Evolutionary conservation across 2,113 vertebrate species (phyloP).

Genomic region (Cyphomyrus plagiostoma): DNA sequence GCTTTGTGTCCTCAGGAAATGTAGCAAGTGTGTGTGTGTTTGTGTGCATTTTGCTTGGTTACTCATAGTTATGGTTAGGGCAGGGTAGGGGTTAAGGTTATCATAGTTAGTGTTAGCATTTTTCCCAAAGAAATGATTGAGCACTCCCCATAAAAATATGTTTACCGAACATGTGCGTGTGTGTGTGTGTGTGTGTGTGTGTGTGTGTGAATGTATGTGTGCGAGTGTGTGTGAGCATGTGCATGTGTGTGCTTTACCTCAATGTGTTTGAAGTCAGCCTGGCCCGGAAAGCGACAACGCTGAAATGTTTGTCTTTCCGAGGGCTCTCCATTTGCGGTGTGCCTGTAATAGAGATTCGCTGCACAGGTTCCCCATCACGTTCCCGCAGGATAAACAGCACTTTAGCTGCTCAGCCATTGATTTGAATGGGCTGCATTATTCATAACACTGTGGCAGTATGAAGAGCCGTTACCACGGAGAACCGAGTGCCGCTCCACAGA

Average conservation of each 20-base stretch:
- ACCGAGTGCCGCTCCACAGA: background rate
- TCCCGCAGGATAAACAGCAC: slow-evolving; percentile 3
- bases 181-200: too few species aligned
- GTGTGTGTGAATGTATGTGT: too few species aligned
- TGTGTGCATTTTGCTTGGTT: too few species aligned
- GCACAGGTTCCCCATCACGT: background rate
- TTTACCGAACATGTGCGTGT: too few species aligned
- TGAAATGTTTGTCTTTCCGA: background rate
- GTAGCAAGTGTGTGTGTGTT: background rate
- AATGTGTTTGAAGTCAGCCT: background rate
- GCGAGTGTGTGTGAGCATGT: too few species aligned
- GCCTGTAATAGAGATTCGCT: background rate
- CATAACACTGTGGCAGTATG: background rate
- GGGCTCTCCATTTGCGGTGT: background rate
- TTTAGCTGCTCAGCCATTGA: slow-evolving; percentile 2
- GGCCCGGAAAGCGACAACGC: background rate
- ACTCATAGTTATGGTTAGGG: too few species aligned
- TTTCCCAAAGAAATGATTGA: too few species aligned
- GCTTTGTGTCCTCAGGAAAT: background rate
- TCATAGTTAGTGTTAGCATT: too few species aligned
- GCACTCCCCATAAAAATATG: too few species aligned
- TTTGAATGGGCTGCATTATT: slow-evolving; percentile 24
- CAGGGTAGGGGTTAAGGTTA: too few species aligned
- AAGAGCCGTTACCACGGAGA: background rate
- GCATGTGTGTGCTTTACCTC: background rate